phyloP scores from a whole-genome alignment of 2,113 vertebrate species.

The Gallinago media region DNA sequence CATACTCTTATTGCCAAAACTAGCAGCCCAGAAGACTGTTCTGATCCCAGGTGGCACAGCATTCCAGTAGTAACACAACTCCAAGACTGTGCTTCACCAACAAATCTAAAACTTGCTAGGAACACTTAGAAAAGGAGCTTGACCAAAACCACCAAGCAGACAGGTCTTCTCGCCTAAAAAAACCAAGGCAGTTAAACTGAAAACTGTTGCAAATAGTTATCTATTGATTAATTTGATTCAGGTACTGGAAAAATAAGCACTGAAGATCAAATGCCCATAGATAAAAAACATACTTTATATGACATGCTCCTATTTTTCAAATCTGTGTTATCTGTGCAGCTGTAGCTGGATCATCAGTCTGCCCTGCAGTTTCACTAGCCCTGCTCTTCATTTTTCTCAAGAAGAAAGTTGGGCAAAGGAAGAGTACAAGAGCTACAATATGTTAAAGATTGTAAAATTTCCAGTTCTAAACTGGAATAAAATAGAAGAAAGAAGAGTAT shows the following conservation, averaged over 20 bases:
- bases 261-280: not conserved
- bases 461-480: not conserved
- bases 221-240: not conserved
- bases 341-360: not conserved
- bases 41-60: not conserved
- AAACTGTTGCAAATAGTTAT: not conserved
- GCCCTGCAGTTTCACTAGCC: not conserved
- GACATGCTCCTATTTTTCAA: not conserved
- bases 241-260: not conserved
- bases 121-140: not conserved
- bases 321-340: not conserved
- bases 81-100: not conserved
- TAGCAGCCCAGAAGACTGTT: not conserved
- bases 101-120: not conserved
- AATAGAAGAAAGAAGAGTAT: not conserved
- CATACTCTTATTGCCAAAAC: not conserved
- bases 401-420: not conserved
- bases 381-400: not conserved
- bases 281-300: not conserved
- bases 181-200: not conserved
- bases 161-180: not conserved
- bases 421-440: not conserved
- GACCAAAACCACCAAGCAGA: not conserved
- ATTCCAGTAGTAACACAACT: not conserved
- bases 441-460: not conserved